Percentiles rank a stretch among this genome's conserved stretches.
phyloP scores from a whole-genome alignment of 2,888 invertebrate species.

The Carpatolechia fugitivella region DNA sequence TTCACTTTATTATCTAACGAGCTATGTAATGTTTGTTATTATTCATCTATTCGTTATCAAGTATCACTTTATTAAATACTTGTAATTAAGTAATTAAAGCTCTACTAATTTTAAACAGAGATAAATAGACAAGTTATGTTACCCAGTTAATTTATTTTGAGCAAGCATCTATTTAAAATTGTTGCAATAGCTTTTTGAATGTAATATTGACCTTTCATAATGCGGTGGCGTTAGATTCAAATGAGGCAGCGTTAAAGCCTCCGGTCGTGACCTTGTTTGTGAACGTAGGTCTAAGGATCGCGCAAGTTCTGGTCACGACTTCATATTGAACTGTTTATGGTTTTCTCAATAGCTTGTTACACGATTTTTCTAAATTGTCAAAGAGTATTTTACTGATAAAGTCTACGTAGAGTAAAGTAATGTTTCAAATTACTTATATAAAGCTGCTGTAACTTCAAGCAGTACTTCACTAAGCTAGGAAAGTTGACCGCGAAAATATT shows the following conservation, averaged over 20 bases:
- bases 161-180: too few relatives aligned
- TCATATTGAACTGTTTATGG: neutral
- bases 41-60: conserved; percentile 1
- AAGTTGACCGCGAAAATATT: conserved; percentile 12
- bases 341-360: conserved; percentile 3
- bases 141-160: too few relatives aligned
- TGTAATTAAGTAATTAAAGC: neutral
- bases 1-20: neutral
- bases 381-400: conserved; percentile 1
- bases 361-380: neutral
- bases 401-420: too few relatives aligned
- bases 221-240: conserved; percentile 35
- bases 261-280: conserved; percentile 61
- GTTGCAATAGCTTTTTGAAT: neutral
- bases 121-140: too few relatives aligned
- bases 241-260: conserved; percentile 36
- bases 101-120: neutral
- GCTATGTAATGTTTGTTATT: neutral
- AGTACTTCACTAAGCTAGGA: neutral
- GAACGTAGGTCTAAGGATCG: conserved; percentile 39
- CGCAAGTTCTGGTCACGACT: conserved; percentile 13
- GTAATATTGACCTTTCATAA: conserved; percentile 34
- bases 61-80: neutral
- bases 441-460: neutral
- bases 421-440: too few relatives aligned